Conservation (phyloP, 2,888 invertebrate species). For the Phragmatobia fuliginosa region DNA sequence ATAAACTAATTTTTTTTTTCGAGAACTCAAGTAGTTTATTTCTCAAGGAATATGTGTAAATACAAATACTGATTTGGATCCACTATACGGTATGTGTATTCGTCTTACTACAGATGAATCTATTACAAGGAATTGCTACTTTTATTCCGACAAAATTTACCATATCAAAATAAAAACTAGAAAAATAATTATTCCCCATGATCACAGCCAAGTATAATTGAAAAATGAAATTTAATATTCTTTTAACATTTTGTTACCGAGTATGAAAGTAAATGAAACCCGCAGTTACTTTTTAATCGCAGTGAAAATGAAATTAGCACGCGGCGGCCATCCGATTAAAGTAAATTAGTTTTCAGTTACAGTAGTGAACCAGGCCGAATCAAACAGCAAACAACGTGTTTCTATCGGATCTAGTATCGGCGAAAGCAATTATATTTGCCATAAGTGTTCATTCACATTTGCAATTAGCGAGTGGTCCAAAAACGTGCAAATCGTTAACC, state of each 20-base stretch:
- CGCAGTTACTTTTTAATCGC: conserved; percentile 52
- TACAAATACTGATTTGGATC: background rate
- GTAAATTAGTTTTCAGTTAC: conserved; percentile 58
- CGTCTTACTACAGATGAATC: conserved; percentile 45
- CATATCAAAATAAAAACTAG: background rate
- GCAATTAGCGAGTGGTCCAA: conserved; percentile 85
- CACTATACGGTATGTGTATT: conserved; percentile 12
- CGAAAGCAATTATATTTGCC: conserved; percentile 84
- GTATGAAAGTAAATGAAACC: conserved; percentile 48
- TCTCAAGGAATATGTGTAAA: conserved; percentile 13
- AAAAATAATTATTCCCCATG: conserved; percentile 14
- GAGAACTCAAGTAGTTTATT: background rate
- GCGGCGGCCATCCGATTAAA: conserved; percentile 41
- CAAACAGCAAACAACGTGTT: conserved; percentile 70
- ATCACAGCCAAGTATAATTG: conserved; percentile 40
- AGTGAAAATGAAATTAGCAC: conserved; percentile 47
- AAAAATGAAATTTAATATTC: conserved; percentile 43
- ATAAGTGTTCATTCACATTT: conserved; percentile 85
- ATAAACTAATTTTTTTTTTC: background rate
- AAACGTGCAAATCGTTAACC: conserved; percentile 86
- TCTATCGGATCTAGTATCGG: conserved; percentile 71
- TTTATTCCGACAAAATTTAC: conserved; percentile 17
- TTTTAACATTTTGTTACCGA: conserved; percentile 38
- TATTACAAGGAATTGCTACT: conserved; percentile 33
- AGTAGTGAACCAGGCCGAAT: conserved; percentile 58